Evolutionary conservation across 2,797 vertebrate species (phyloP).

Genomic region (Trachops cirrhosus): DNA sequence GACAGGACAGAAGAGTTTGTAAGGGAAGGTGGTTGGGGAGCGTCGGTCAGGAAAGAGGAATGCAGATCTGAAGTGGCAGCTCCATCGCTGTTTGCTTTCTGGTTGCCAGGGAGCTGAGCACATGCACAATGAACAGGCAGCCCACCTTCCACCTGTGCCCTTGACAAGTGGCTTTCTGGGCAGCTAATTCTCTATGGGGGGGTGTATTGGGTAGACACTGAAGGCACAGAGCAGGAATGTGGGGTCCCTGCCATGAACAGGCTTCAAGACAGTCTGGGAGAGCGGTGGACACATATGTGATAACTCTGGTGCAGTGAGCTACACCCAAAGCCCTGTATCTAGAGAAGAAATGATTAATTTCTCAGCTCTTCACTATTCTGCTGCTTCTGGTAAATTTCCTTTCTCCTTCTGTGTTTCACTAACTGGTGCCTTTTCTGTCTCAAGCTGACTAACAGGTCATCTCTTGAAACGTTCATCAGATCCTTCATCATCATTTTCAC

Average conservation of each 20-base stretch:
- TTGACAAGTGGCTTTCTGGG: neutral
- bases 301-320: neutral
- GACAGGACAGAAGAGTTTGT: neutral
- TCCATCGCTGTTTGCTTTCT: neutral
- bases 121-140: neutral
- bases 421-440: neutral
- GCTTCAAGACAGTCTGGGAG: neutral
- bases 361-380: neutral
- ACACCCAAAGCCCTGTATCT: neutral
- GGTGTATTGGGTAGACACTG: neutral
- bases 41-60: neutral
- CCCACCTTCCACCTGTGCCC: neutral
- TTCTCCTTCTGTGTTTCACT: neutral
- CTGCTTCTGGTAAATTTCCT: neutral
- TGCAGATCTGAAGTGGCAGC: neutral
- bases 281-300: neutral
- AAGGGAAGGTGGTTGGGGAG: neutral
- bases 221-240: neutral
- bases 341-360: neutral
- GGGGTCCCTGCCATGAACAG: neutral
- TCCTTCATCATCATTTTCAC: neutral
- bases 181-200: neutral
- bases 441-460: neutral
- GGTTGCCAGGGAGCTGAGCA: neutral
- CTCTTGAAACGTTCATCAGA: neutral